Evolutionary conservation across 2,113 vertebrate genomes (phyloP).

Genomic region (Balaeniceps rex): DNA sequence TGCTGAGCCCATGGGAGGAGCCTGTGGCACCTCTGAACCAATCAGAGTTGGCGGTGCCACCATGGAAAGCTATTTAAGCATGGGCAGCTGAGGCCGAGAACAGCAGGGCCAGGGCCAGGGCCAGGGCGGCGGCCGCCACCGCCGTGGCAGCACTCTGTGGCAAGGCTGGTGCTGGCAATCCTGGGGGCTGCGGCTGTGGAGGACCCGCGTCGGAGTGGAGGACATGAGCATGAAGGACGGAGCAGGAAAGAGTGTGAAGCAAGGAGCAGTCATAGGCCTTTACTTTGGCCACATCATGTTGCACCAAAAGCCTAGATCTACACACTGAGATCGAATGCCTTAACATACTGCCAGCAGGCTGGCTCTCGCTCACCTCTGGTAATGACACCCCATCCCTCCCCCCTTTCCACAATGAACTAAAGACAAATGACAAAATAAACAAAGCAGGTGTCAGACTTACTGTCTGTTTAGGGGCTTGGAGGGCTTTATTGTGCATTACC

Average conservation of each 20-base stretch:
- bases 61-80: background rate
- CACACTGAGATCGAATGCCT: background rate
- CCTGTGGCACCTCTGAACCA: background rate
- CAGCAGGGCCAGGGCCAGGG: too few species aligned
- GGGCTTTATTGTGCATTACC: background rate
- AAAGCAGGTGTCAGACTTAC: background rate
- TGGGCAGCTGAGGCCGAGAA: background rate
- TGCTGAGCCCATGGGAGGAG: background rate
- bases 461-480: background rate
- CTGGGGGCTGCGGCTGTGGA: background rate
- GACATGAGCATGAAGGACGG: background rate
- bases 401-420: background rate
- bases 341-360: background rate
- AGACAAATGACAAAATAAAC: background rate
- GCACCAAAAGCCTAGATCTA: background rate
- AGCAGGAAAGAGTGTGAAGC: background rate
- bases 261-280: background rate
- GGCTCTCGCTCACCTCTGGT: background rate
- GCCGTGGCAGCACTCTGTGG: too few species aligned
- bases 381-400: background rate
- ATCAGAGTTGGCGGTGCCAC: background rate
- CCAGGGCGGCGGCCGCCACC: too few species aligned
- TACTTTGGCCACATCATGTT: background rate
- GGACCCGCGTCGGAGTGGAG: accelerated
- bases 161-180: too few species aligned